Percentiles rank a stretch among this genome's conserved stretches.
Conservation (phyloP, 2,888 invertebrate genomes). For the Netelia melanura region DNA sequence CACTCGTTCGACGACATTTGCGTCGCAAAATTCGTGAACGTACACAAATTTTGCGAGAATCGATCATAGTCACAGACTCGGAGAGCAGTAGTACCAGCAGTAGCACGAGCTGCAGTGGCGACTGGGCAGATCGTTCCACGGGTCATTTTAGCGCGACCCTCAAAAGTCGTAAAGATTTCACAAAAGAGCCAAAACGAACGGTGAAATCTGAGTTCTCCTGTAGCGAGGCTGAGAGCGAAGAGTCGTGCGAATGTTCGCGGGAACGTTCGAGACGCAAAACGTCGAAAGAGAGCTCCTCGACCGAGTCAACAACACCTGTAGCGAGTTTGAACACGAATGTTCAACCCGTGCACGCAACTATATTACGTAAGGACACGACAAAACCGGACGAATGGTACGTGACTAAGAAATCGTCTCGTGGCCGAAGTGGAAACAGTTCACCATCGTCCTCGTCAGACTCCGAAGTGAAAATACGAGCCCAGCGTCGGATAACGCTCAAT, state of each 20-base stretch:
- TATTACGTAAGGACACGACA: slow-evolving; percentile 53
- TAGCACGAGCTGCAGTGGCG: slow-evolving; percentile 37
- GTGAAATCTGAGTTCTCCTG: background rate
- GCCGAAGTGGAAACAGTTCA: slow-evolving; percentile 46
- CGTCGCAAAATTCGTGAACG: slow-evolving; percentile 38
- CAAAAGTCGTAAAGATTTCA: background rate
- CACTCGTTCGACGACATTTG: slow-evolving; percentile 20
- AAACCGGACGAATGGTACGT: slow-evolving; percentile 66
- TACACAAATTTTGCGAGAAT: slow-evolving; percentile 26
- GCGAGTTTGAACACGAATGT: background rate
- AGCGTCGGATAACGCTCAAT: background rate
- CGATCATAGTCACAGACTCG: background rate
- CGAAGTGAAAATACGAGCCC: background rate
- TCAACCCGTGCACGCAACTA: slow-evolving; percentile 46
- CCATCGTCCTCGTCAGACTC: background rate
- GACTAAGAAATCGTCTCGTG: slow-evolving; percentile 39
- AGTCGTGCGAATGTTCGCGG: slow-evolving; percentile 58
- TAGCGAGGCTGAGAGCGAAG: slow-evolving; percentile 44
- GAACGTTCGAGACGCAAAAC: slow-evolving; percentile 18
- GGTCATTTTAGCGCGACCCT: background rate
- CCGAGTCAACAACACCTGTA: background rate
- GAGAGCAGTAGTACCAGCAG: slow-evolving; percentile 38
- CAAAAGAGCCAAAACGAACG: slow-evolving; percentile 13
- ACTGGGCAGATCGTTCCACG: slow-evolving; percentile 12
- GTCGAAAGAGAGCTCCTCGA: slow-evolving; percentile 17